Conservation (phyloP, 23 tunicate genomes). For the Trididemnum miniatum region DNA sequence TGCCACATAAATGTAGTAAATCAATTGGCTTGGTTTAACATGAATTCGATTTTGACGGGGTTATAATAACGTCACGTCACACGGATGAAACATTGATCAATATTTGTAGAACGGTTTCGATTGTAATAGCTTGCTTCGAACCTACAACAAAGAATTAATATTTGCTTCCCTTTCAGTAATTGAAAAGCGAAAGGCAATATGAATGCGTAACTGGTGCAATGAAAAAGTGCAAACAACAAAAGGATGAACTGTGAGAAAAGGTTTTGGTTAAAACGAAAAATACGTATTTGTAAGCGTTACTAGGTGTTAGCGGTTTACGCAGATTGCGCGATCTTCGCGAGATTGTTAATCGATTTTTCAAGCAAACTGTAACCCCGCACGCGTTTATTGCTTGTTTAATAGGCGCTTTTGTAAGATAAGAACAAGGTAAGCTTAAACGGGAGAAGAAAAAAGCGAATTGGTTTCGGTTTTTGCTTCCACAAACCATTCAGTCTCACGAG, state of each 20-base stretch:
- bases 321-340: too few species aligned
- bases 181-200: not conserved
- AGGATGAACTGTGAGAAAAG: too few species aligned
- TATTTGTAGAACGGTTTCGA: constrained; percentile 24
- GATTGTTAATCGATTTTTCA: too few species aligned
- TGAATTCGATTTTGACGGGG: not conserved
- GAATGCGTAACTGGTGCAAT: not conserved
- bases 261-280: not conserved
- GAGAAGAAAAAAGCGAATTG: too few species aligned
- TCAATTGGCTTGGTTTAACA: not conserved
- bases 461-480: too few species aligned
- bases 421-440: too few species aligned
- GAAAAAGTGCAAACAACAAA: not conserved
- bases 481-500: too few species aligned
- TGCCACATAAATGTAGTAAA: not conserved
- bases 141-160: constrained; percentile 5
- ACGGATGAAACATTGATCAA: not conserved
- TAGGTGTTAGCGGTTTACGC: too few species aligned
- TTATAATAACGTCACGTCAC: not conserved
- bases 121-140: not conserved
- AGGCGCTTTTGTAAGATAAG: too few species aligned
- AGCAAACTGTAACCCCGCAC: too few species aligned
- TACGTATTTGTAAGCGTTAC: constrained; percentile 13
- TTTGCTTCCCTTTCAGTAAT: not conserved
- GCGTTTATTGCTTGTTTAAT: too few species aligned